Base-by-base conservation (phyloP, 2,797 vertebrate genomes). In the Ptychobarbus kaznakovi region DNA sequence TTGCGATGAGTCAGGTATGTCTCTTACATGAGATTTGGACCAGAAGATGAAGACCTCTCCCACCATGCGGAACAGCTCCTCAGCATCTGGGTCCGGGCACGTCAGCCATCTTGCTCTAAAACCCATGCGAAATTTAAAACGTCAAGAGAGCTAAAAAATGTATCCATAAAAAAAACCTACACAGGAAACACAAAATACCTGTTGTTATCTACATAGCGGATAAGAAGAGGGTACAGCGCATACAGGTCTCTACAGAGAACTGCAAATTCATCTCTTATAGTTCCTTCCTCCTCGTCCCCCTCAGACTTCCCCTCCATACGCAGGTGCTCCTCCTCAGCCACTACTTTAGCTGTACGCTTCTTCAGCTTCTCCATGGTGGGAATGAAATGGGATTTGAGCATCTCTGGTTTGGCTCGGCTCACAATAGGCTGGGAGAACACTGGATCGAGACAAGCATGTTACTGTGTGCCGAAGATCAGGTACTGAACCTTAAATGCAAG, bases 31-130 rank as follows among this genome's bases (percentile, higher is more conserved):
- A 86, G 97, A 99, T 92, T 98, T 99, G 86, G 97, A 98, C 97
- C 97, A 99, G 93, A 97, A 98, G 91, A 99, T 99, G 91, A 99
- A 99, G 89, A 99, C 96, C 78, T 98, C 97, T 49, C 97, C 97
- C 7, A 98, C 97, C 97, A 98, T 99, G 84, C 97, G 94, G 92
- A 99, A 99, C 35, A 99, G 95, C 89, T 99, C 97, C 86, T 99
- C 97, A 0, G 97, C 97, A 35, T 95, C 97, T 56, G 94, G 93
- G 49, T 97, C 94, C 6, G 96, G 97, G 74, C 95, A 96, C 0
- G 96, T 98, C 90, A 99, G 91, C 97, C 97, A 99, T 73, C 96
- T 94, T 0, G 97, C 97, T 92, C 97, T 99, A 92, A 1, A 63
- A 69, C 16, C 35, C 40, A 73, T 18, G 32, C 6, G 12, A 40